phyloP scores from a whole-genome alignment of 2,888 invertebrate species.

The Eilema depressum region DNA sequence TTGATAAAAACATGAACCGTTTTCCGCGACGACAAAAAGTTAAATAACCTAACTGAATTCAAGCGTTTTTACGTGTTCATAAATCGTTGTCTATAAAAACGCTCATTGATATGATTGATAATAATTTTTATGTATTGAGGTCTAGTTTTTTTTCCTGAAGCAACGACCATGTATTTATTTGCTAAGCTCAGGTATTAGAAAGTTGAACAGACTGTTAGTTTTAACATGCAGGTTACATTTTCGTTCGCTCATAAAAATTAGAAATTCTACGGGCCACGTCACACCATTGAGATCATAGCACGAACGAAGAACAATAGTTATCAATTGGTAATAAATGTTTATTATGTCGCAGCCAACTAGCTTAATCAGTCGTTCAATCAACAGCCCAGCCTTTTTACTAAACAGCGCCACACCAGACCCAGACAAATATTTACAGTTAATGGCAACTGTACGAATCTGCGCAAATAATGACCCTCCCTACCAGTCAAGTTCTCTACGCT shows the following conservation, averaged over 20 bases:
- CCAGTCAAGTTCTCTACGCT: no score
- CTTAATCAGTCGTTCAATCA: no score
- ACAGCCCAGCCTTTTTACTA: no score
- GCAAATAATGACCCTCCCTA: no score
- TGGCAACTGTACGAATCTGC: no score
- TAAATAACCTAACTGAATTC: not conserved
- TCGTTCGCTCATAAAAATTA: not conserved
- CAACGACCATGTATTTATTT: not conserved
- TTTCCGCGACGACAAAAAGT: not conserved
- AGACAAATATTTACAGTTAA: no score
- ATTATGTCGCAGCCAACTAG: no score
- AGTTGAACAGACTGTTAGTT: not conserved
- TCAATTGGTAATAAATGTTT: no score
- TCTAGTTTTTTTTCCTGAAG: not conserved
- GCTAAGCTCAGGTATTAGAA: not conserved
- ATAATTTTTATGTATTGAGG: not conserved
- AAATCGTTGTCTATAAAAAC: constrained; percentile 1
- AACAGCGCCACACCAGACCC: no score
- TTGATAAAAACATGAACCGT: not conserved
- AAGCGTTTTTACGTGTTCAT: not conserved
- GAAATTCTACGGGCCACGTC: not conserved
- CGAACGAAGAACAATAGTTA: no score
- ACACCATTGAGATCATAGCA: no score
- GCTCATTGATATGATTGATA: not conserved
- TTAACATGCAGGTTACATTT: not conserved